phyloP scores from a whole-genome alignment of 1,140 invertebrate species.

The Drosophila sturtevanti region DNA sequence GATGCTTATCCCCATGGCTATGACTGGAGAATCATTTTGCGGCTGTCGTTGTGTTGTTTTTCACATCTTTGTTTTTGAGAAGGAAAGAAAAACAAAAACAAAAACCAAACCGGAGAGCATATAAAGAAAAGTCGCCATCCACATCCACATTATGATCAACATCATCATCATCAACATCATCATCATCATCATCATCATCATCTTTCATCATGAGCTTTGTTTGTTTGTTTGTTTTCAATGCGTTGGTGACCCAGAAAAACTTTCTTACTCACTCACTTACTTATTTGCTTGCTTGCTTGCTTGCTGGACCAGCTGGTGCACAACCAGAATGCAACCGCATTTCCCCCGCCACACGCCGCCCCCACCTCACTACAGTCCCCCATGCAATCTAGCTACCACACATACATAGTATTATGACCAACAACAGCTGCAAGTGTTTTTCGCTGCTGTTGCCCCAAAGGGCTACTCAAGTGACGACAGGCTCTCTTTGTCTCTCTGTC shows the following conservation, averaged over 20 bases:
- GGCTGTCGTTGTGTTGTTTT: conserved; percentile 57
- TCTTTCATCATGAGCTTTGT: conserved; percentile 12
- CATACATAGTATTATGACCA: conserved; percentile 17
- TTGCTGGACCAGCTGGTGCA: conserved; percentile 40
- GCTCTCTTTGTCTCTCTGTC: conserved; percentile 4
- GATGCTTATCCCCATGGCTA: conserved; percentile 67
- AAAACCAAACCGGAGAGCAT: conserved; percentile 1
- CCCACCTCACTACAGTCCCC: neutral
- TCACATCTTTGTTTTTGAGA: conserved; percentile 46
- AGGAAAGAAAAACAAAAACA: neutral
- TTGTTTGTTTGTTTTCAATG: conserved; percentile 68
- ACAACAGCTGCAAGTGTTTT: conserved; percentile 76
- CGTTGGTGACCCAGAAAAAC: conserved; percentile 82
- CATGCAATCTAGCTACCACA: neutral
- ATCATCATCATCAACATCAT: conserved; percentile 23
- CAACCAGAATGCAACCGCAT: conserved; percentile 43
- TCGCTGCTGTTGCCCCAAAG: conserved; percentile 27
- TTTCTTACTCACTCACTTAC: conserved; percentile 68
- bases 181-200: conserved; percentile 11
- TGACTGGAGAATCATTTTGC: conserved; percentile 65
- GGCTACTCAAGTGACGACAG: conserved; percentile 29
- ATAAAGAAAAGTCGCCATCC: conserved; percentile 55
- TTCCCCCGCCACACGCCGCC: conserved; percentile 14
- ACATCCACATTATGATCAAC: conserved; percentile 22
- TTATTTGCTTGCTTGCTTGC: conserved; percentile 44